Evolutionary conservation across 1,140 invertebrate species (phyloP).

Genomic region (Oncopodura yosiiana): DNA sequence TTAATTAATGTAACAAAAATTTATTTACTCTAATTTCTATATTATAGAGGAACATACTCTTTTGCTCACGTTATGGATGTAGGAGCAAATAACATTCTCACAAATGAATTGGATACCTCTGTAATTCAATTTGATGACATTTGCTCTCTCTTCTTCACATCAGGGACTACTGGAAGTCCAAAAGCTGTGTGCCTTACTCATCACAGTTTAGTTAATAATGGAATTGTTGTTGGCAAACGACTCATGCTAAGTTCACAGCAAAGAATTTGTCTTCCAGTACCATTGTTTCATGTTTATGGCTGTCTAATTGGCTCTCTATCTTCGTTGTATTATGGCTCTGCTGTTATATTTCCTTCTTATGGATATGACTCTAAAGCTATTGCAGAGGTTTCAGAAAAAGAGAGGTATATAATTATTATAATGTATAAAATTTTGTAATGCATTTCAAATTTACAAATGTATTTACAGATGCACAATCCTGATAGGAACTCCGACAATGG

Average conservation of each 20-base stretch:
- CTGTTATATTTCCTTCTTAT: conserved; percentile 58
- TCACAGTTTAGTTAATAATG: conserved; percentile 75
- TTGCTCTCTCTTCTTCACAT: conserved; percentile 78
- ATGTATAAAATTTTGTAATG: no score
- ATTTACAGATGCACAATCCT: conserved; percentile 56
- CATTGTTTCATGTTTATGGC: conserved; percentile 86
- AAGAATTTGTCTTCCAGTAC: conserved; percentile 64
- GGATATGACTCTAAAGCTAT: conserved; percentile 33
- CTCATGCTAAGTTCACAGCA: conserved; percentile 16
- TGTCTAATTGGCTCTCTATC: conserved; percentile 57
- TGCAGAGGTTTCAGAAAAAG: background rate
- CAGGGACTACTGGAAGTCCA: conserved; percentile 64
- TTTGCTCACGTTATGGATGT: conserved; percentile 40
- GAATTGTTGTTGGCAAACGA: conserved; percentile 38
- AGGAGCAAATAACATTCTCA: conserved; percentile 35
- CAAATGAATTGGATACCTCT: conserved; percentile 41
- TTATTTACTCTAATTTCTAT: conserved; percentile 1
- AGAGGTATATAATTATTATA: background rate
- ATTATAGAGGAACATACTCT: conserved; percentile 36
- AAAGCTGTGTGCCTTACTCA: conserved; percentile 80
- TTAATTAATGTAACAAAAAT: no score
- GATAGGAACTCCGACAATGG: conserved; percentile 96
- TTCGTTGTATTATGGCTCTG: conserved; percentile 46
- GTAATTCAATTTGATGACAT: conserved; percentile 55
- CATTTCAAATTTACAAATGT: background rate